Evolutionary conservation across 2,888 invertebrate species (phyloP), one percentile per base, ranked within the genome.

Genomic region (Diarsia brunnea): DNA sequence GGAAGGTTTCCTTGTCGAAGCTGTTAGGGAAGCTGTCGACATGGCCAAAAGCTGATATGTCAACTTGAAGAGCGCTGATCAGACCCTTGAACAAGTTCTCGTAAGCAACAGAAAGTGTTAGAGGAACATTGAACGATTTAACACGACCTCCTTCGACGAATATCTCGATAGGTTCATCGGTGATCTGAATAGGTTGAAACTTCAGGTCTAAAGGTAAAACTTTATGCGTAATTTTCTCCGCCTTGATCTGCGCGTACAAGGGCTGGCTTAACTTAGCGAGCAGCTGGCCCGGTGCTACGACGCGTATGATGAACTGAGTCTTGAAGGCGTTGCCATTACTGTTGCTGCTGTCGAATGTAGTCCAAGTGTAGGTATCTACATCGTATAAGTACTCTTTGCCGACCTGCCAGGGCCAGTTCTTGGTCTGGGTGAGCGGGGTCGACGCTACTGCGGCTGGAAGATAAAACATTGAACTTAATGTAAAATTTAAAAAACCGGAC

Each of bases 31-130:
- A 91, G 82, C 94, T 95, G 51, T 95, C 93, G 43, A 97, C 95
- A 64, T 95, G 93, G 82, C 97, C 97, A 89, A 97, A 93, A 21
- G 97, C 97, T 31, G 97, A 96, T 21, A 97, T 95, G 88, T 98
- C 98, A 8, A 98, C 94, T 93, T 98, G 98, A 68, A 98, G 94
- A 89, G 97, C 97, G 86, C 98, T 97, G 66, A 97, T 95, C 73
- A 98, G 95, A 94, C 97, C 97, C 91, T 98, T 98, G 79, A 98
- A 93, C 74, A 98, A 94, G 92, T 98, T 98, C 78, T 97, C 97
- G 87, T 98, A 97, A 93, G 97, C 97, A 72, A 97, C 96, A 21
- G 97, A 93, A 4, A 97, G 89, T 2, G 96, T 89, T 27, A 96
- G 91, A 68, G 97, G 97, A 11, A 98, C 96, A 60, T 95, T 93